Percentiles rank a stretch among this genome's conserved stretches.
These are phyloP conservation scores for Hybos culiciformis DNA, from an alignment of 2,888 invertebrate species.

Conservation along the genomic window DNA sequence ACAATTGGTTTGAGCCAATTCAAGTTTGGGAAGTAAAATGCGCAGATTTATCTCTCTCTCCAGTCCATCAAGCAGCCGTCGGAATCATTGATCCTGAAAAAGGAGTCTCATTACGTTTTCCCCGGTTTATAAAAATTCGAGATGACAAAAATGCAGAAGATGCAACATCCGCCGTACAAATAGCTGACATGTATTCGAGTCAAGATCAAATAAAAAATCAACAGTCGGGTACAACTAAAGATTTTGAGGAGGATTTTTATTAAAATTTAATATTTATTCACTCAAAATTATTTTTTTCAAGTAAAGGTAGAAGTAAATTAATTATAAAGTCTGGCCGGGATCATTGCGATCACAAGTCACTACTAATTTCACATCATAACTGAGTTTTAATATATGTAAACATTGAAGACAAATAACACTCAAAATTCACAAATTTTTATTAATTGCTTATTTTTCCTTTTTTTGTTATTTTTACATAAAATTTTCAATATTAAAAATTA, in stretches of 20 bases:
- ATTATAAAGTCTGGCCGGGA: too few relatives aligned
- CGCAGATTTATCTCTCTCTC: slow-evolving; percentile 93
- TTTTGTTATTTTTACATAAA: too few relatives aligned
- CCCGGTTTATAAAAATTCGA: slow-evolving; percentile 73
- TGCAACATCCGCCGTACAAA: slow-evolving; percentile 79
- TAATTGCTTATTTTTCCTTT: too few relatives aligned
- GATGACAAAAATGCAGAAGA: slow-evolving; percentile 88
- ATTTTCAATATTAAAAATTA: too few relatives aligned
- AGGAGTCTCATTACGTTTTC: slow-evolving; percentile 91
- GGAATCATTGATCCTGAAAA: slow-evolving; percentile 79
- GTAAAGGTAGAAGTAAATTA: too few relatives aligned
- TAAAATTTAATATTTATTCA: slow-evolving; percentile 13
- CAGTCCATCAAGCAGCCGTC: slow-evolving; percentile 77
- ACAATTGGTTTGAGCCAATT: slow-evolving; percentile 78
- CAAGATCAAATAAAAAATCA: slow-evolving; percentile 84
- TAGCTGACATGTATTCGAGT: slow-evolving; percentile 77
- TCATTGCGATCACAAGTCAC: too few relatives aligned
- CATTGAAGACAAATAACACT: too few relatives aligned
- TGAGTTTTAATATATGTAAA: too few relatives aligned
- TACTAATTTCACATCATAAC: too few relatives aligned
- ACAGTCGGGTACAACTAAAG: slow-evolving; percentile 20
- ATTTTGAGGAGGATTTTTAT: slow-evolving; percentile 31
- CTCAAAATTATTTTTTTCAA: too few relatives aligned
- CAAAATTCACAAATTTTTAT: too few relatives aligned
- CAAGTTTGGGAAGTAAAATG: slow-evolving; percentile 95